Evolutionary conservation across 2,797 vertebrate genomes (phyloP), one percentile per base, ranked within the genome.

Genomic region (Pseudochromis fuscus): DNA sequence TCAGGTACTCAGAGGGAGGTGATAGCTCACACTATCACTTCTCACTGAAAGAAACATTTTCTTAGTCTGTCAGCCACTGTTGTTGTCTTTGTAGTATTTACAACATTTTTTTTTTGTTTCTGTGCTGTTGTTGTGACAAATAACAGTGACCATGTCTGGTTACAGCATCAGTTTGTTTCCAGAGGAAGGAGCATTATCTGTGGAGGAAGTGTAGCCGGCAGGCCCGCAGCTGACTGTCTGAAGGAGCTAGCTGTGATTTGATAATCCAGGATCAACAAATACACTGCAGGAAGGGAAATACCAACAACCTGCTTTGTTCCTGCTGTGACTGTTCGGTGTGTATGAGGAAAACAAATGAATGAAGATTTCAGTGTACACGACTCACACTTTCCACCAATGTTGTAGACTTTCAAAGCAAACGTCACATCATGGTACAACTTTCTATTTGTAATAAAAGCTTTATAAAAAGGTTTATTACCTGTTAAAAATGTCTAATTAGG

Each of bases 151-250:
- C 60, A 33, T 68, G 53, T 60, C 70, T 67, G 63, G 58, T 81
- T 70, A 81, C 71, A 79, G 71, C 74, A 81, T 76, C 77, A 27
- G 53, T 83, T 80, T 82, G 75, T 83, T 87, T 89, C 85, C 62
- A 59, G 50, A 85, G 72, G 72, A 88, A 88, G 86, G 74, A 81
- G 81, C 82, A 87, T 91, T 86, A 85, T 86, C 81, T 74, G 85
- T 72, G 40, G 69, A 57, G 49, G 50, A 38, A 67, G 42, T 45
- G 48, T 71, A 73, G 84, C 82, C 75, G 4, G 55, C n/a, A 7
- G 81, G 61, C 53, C 25, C 40, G 63, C 62, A 75, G 58, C 83
- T 45, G 52, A 13, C 72, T 75, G 85, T 80, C 85, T 88, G 85
- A 67, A 71, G 60, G 63, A 49, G 62, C 65, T 56, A 23, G 66